Conservation (phyloP, 2,113 vertebrate genomes). For the Motacilla alba region DNA sequence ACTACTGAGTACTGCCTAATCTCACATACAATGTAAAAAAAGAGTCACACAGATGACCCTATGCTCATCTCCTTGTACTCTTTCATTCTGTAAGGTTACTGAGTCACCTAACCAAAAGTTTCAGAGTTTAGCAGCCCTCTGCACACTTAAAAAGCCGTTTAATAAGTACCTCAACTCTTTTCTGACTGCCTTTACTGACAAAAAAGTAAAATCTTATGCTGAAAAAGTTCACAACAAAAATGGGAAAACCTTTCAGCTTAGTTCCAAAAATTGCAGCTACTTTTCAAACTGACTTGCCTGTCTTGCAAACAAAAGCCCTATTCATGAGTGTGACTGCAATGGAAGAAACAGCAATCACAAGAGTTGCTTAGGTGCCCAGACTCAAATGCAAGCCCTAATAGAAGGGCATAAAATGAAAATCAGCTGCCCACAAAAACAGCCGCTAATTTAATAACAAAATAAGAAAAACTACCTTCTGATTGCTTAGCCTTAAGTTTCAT, state of each 20-base stretch:
- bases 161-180: background rate
- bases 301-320: background rate
- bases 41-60: background rate
- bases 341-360: background rate
- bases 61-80: background rate
- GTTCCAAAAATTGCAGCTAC: background rate
- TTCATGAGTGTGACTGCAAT: background rate
- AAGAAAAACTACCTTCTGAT: background rate
- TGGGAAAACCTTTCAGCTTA: background rate
- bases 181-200: background rate
- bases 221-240: background rate
- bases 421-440: background rate
- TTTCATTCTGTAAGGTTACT: slow-evolving; percentile 32
- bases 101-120: slow-evolving; percentile 4
- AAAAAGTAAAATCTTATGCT: background rate
- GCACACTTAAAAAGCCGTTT: background rate
- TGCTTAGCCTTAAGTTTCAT: background rate
- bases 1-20: background rate
- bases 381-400: background rate
- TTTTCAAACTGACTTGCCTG: background rate
- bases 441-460: background rate
- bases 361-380: background rate
- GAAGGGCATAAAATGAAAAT: background rate
- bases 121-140: background rate
- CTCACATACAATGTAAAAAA: slow-evolving; percentile 21